phyloP scores from a whole-genome alignment of 2,888 invertebrate species.

The Nomada hirtipes region DNA sequence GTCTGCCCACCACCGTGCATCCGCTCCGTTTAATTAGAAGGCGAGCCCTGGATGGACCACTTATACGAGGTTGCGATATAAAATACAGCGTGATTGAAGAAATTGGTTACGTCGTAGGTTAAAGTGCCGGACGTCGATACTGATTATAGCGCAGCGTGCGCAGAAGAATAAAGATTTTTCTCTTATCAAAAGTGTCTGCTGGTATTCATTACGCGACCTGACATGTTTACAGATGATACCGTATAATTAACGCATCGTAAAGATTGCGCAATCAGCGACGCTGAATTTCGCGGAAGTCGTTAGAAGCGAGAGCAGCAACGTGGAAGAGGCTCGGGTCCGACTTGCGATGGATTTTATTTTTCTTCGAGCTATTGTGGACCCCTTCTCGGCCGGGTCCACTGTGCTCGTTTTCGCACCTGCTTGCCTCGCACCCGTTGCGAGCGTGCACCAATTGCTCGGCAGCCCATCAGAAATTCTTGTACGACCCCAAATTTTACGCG shows the following conservation, averaged over 20 bases:
- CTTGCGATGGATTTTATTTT: conserved; percentile 22
- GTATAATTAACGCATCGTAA: too few species aligned
- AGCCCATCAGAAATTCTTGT: neutral
- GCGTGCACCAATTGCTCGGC: neutral
- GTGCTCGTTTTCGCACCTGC: conserved; percentile 35
- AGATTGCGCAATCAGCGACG: too few species aligned
- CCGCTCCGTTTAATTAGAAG: conserved; percentile 10
- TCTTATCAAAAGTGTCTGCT: too few species aligned
- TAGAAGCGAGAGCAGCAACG: neutral
- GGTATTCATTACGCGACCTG: too few species aligned
- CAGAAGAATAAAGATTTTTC: too few species aligned
- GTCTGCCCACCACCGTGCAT: conserved; percentile 13
- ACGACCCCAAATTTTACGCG: neutral
- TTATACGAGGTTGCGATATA: neutral
- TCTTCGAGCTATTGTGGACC: conserved; percentile 7
- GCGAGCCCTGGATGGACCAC: neutral
- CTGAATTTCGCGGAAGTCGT: too few species aligned
- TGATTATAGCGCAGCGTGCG: too few species aligned
- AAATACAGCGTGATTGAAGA: neutral
- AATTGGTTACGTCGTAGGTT: neutral
- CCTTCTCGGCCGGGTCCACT: neutral
- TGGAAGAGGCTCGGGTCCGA: neutral
- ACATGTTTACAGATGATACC: too few species aligned
- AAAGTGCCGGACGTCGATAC: too few species aligned
- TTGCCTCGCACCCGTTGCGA: neutral